Percentiles rank a stretch among this genome's conserved stretches.
These are phyloP conservation scores for Coranthus polyacanthus DNA, from an alignment of 2,797 vertebrate species.

Conservation along the genomic window DNA sequence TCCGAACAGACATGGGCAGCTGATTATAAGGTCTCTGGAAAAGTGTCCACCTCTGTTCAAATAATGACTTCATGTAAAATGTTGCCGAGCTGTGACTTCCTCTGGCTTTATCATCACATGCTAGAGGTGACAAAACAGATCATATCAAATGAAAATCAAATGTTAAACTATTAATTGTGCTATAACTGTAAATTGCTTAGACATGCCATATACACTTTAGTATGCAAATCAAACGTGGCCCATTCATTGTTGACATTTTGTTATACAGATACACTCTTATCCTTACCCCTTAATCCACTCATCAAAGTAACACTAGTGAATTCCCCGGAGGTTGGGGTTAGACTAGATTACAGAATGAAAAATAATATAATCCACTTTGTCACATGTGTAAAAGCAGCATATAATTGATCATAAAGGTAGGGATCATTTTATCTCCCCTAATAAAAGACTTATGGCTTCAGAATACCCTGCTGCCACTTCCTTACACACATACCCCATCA, in stretches of 20 bases:
- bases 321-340: conserved; percentile 40
- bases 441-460: conserved; percentile 45
- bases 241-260: conserved; percentile 1
- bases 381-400: conserved; percentile 25
- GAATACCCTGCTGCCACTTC: conserved; percentile 1
- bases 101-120: no score
- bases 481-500: not conserved
- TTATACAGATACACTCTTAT: conserved; percentile 8
- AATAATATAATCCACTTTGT: conserved; percentile 19
- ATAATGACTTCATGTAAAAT: no score
- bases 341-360: conserved; percentile 42
- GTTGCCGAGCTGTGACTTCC: no score
- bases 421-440: conserved; percentile 41
- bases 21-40: no score
- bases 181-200: no score
- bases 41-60: no score
- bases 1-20: no score
- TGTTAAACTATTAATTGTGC: no score
- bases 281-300: conserved; percentile 39
- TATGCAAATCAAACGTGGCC: not conserved
- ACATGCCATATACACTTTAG: not conserved
- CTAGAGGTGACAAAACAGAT: no score
- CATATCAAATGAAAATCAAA: no score
- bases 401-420: conserved; percentile 43
- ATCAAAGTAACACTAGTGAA: conserved; percentile 22